Conservation (phyloP, 1,140 invertebrate genomes). For the Glomeris maerens region DNA sequence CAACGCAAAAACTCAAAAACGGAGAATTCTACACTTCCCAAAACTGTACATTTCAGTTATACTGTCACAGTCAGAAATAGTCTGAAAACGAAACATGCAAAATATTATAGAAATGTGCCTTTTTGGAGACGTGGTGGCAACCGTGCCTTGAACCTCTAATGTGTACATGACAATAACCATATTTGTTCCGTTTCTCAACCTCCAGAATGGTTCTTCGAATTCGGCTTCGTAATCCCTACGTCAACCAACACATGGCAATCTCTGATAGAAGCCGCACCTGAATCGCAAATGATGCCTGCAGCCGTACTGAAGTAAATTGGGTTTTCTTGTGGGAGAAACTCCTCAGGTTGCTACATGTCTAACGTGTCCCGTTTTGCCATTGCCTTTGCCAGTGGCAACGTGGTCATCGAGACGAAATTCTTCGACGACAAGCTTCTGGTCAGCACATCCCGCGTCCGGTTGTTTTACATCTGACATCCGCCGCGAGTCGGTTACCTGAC, state of each 20-base stretch:
- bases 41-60: too few species aligned
- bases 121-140: too few species aligned
- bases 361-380: constrained; percentile 19
- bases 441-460: constrained; percentile 82
- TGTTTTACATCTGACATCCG: constrained; percentile 79
- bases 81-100: too few species aligned
- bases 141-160: too few species aligned
- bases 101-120: too few species aligned
- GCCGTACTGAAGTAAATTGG: constrained; percentile 91
- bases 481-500: too few species aligned
- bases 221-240: constrained; percentile 96
- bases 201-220: constrained; percentile 95
- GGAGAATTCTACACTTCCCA: too few species aligned
- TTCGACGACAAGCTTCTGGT: constrained; percentile 91
- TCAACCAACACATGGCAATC: constrained; percentile 99
- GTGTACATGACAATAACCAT: not conserved
- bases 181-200: not conserved
- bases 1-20: too few species aligned
- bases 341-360: too few species aligned
- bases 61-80: too few species aligned
- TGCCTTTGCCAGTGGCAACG: constrained; percentile 74
- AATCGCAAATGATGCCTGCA: constrained; percentile 99
- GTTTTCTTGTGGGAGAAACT: too few species aligned
- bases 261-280: constrained; percentile 92
- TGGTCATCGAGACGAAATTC: constrained; percentile 97